Conservation (phyloP, 2,888 invertebrate species). For the Torymus texanus region DNA sequence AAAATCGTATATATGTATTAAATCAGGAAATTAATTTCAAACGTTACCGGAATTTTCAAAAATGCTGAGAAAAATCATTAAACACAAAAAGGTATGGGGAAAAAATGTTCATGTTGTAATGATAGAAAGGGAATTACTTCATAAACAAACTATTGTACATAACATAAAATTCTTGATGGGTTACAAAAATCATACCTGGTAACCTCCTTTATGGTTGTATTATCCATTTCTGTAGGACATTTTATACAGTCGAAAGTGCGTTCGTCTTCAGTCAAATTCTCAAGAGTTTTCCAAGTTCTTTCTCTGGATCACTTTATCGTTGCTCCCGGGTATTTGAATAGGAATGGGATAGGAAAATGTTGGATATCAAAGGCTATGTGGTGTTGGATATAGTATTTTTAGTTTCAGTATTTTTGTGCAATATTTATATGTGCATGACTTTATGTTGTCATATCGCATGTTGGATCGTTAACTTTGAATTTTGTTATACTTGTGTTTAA, state of each 20-base stretch:
- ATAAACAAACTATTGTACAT: conserved; percentile 26
- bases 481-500: conserved; percentile 37
- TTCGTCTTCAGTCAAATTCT: conserved; percentile 66
- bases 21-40: background rate
- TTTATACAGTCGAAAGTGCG: conserved; percentile 57
- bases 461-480: conserved; percentile 58
- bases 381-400: conserved; percentile 48
- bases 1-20: background rate
- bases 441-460: conserved; percentile 50
- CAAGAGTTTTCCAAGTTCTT: conserved; percentile 57
- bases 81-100: conserved; percentile 13
- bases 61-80: conserved; percentile 5
- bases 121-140: conserved; percentile 26
- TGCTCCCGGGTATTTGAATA: conserved; percentile 61
- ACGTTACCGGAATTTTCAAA: background rate
- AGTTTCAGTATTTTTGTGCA: conserved; percentile 66
- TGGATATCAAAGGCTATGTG: conserved; percentile 21
- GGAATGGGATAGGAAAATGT: conserved; percentile 48
- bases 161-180: conserved; percentile 44
- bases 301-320: conserved; percentile 60
- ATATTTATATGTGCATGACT: conserved; percentile 68
- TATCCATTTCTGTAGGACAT: conserved; percentile 66
- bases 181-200: conserved; percentile 70
- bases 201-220: conserved; percentile 62
- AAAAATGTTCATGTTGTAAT: conserved; percentile 4